These are phyloP conservation scores for Priapulus caudatus DNA, from an alignment of 2,888 invertebrate genomes.

Conservation along the genomic window DNA sequence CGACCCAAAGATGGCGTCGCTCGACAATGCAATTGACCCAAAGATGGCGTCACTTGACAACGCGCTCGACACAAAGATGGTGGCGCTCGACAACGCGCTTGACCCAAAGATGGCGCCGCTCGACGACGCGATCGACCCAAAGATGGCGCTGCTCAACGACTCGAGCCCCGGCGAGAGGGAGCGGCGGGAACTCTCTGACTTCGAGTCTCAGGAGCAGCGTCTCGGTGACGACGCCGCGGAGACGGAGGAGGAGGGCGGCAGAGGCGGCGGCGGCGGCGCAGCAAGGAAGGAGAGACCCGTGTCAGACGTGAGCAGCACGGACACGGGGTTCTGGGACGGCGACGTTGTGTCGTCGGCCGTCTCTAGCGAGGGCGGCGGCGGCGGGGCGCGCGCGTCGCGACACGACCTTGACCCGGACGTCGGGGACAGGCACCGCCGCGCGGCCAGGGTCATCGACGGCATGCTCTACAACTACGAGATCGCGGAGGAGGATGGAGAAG, in stretches of 20 bases:
- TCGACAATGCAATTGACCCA: neutral
- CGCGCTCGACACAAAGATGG: neutral
- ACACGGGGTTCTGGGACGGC: conserved; percentile 69
- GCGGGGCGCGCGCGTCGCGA: neutral
- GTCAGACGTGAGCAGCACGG: conserved; percentile 54
- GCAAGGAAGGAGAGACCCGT: conserved; percentile 33
- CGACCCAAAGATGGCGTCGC: neutral
- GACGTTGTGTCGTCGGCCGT: conserved; percentile 20
- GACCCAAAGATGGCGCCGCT: too few relatives aligned
- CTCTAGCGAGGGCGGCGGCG: neutral
- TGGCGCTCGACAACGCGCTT: too few relatives aligned
- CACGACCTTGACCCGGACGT: neutral
- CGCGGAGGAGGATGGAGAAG: too few relatives aligned
- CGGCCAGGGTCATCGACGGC: conserved; percentile 74
- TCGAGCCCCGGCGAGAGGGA: too few relatives aligned
- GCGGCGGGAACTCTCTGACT: too few relatives aligned
- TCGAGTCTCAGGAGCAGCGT: too few relatives aligned
- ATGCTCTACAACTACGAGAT: conserved; percentile 69
- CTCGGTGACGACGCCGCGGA: too few relatives aligned
- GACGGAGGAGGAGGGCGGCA: too few relatives aligned
- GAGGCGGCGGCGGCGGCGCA: too few relatives aligned
- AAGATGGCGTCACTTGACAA: neutral
- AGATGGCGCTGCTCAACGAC: too few relatives aligned
- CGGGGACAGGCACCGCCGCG: conserved; percentile 50
- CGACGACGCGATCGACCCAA: too few relatives aligned